Evolutionary conservation across 2,797 vertebrate genomes (phyloP).

Genomic region (Rhabdophis nuchalis): DNA sequence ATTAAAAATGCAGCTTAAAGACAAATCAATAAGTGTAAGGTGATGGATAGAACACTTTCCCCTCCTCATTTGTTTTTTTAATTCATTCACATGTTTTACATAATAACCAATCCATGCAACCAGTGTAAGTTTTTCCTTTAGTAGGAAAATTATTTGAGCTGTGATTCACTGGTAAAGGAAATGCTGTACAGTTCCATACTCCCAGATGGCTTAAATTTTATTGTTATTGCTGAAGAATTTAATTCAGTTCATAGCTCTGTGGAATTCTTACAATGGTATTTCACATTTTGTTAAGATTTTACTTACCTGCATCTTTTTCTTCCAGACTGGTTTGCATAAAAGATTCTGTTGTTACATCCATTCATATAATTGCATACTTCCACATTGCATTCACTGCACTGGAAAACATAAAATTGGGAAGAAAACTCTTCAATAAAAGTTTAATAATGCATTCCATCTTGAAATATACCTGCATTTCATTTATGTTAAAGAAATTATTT

Average conservation of each 20-base stretch:
- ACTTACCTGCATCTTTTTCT: slow-evolving; percentile 6
- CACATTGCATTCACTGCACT: neutral
- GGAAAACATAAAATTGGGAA: neutral
- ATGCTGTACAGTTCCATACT: slow-evolving; percentile 11
- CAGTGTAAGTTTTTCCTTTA: slow-evolving; percentile 10
- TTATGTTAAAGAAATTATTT: neutral
- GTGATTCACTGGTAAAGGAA: slow-evolving; percentile 15
- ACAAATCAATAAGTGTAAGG: neutral
- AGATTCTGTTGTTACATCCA: neutral
- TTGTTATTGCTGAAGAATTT: slow-evolving; percentile 34
- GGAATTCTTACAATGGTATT: slow-evolving; percentile 21
- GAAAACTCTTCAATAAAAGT: neutral
- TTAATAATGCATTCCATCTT: neutral
- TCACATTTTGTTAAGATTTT: slow-evolving; percentile 33
- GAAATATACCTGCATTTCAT: neutral
- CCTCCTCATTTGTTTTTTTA: neutral
- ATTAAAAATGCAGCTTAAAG: neutral
- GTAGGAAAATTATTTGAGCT: slow-evolving; percentile 23
- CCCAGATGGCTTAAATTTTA: slow-evolving; percentile 27
- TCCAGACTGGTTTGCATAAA: slow-evolving; percentile 2
- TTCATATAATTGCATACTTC: neutral
- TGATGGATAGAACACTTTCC: neutral
- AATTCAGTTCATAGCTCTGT: slow-evolving; percentile 28
- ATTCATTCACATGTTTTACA: neutral
- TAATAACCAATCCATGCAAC: neutral